phyloP scores from a whole-genome alignment of 2,797 vertebrate species.

The Oreortyx pictus region DNA sequence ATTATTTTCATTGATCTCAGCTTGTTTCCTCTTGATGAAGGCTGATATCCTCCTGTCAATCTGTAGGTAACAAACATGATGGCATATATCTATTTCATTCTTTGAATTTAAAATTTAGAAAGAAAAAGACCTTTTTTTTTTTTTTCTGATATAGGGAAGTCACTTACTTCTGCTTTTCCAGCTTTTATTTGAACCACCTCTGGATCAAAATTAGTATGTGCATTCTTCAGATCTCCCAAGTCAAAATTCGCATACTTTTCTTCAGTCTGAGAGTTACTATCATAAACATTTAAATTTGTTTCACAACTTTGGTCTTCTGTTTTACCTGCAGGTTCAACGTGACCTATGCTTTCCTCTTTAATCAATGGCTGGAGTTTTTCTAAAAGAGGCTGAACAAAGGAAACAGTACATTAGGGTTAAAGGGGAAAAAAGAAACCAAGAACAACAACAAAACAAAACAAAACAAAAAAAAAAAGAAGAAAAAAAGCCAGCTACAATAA shows the following conservation, averaged over 20 bases:
- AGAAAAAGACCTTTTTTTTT: neutral
- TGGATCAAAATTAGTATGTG: conserved; percentile 81
- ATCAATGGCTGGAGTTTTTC: conserved; percentile 85
- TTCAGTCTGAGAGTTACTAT: conserved; percentile 57
- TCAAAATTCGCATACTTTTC: conserved; percentile 69
- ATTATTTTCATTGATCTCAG: conserved; percentile 99
- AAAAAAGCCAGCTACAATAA: conserved; percentile 29
- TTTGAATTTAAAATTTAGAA: conserved; percentile 43
- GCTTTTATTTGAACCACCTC: conserved; percentile 94
- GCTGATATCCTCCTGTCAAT: conserved; percentile 99
- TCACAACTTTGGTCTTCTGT: conserved; percentile 69
- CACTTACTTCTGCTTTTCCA: conserved; percentile 93
- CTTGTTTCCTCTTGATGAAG: conserved; percentile 99
- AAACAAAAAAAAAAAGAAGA: neutral
- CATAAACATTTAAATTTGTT: conserved; percentile 63
- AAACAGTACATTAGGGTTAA: neutral
- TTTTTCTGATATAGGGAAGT: conserved; percentile 10
- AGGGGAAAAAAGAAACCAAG: neutral
- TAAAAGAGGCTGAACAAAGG: conserved; percentile 83
- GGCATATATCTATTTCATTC: conserved; percentile 61
- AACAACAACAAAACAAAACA: too few relatives aligned
- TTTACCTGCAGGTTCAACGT: conserved; percentile 65
- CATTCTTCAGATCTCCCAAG: conserved; percentile 74
- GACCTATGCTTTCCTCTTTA: conserved; percentile 69
- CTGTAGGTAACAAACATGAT: conserved; percentile 82